Conservation (phyloP, 2,113 vertebrate genomes). For the Actenoides lindsayi region DNA sequence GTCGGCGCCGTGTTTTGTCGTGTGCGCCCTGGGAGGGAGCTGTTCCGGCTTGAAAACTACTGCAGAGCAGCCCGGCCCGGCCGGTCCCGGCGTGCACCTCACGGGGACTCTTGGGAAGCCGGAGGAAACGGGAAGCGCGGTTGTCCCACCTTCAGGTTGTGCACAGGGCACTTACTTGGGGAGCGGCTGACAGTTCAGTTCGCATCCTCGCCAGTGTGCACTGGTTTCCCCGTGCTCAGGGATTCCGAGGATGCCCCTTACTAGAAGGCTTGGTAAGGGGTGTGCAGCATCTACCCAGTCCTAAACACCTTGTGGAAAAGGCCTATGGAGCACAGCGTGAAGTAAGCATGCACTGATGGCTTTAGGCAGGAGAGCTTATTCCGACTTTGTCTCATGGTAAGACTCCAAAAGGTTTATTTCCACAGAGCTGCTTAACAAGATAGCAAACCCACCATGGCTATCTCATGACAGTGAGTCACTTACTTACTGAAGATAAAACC, state of each 20-base stretch:
- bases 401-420: neutral
- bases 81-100: neutral
- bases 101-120: accelerated
- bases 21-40: neutral
- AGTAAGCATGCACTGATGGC: neutral
- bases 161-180: accelerated
- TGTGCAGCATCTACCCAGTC: no score
- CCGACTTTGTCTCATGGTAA: neutral
- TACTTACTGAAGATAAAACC: neutral
- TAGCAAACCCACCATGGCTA: neutral
- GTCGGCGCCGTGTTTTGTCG: neutral
- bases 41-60: accelerated
- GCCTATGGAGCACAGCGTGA: accelerated
- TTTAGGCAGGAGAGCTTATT: neutral
- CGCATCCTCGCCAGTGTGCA: accelerated
- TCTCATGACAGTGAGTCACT: neutral
- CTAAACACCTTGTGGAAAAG: neutral
- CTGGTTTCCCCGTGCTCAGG: accelerated
- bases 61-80: neutral
- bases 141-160: neutral
- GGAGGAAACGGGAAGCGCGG: accelerated
- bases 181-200: neutral
- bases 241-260: neutral
- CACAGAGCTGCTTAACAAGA: neutral
- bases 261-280: accelerated